Evolutionary conservation across 2,113 vertebrate species (phyloP).

Genomic region (western clawed frog (Xenopus tropicalis)): DNA sequence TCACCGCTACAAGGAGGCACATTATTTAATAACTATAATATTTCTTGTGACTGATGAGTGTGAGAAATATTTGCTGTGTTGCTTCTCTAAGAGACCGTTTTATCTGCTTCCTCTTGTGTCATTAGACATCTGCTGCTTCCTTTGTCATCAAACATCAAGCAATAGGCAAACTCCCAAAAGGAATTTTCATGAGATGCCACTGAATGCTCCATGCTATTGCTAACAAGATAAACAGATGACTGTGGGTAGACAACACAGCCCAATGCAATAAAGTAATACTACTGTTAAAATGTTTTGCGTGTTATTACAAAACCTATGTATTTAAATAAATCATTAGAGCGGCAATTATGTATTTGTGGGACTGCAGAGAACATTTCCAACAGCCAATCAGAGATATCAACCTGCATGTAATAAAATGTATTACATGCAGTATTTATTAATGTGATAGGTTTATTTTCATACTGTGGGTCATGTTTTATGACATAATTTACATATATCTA

Average conservation of each 20-base stretch:
- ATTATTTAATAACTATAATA: not conserved
- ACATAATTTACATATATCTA: no score
- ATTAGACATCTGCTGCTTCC: slow-evolving; percentile 19
- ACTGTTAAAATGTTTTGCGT: not conserved
- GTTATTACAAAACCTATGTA: no score
- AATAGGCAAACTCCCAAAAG: slow-evolving; percentile 18
- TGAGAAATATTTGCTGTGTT: slow-evolving; percentile 11
- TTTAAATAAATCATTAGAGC: no score
- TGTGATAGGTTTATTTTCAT: no score
- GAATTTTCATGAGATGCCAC: slow-evolving; percentile 15
- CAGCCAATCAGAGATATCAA: no score
- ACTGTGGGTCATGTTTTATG: no score
- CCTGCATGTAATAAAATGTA: no score
- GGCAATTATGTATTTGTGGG: no score
- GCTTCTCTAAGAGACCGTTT: slow-evolving; percentile 1
- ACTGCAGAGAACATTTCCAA: no score
- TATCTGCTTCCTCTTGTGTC: slow-evolving; percentile 10
- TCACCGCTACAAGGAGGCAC: no score
- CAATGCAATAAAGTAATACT: no score
- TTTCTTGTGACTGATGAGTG: slow-evolving; percentile 1
- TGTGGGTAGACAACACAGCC: slow-evolving; percentile 1
- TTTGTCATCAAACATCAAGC: slow-evolving; percentile 15
- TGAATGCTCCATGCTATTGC: slow-evolving; percentile 6
- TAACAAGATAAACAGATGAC: slow-evolving; percentile 29
- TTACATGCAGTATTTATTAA: no score